Conservation (phyloP, 2,888 invertebrate genomes). For the Omphaloscelis lunosa region DNA sequence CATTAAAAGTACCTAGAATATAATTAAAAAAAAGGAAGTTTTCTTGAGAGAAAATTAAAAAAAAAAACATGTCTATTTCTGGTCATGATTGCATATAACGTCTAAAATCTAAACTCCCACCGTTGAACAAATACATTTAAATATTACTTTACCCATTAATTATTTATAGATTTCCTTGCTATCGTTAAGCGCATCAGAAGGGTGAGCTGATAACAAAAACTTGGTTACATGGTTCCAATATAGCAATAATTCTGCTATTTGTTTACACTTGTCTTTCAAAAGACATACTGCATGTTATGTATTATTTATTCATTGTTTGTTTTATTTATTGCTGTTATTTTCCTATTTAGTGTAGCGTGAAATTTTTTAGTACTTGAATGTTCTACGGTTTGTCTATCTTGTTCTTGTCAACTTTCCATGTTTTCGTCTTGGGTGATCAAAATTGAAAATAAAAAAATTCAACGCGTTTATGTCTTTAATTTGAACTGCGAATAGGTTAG, state of each 20-base stretch:
- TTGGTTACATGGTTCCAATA: conserved; percentile 43
- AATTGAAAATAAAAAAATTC: neutral
- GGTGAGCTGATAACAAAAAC: conserved; percentile 59
- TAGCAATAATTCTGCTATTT: conserved; percentile 63
- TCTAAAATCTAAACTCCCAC: conserved; percentile 22
- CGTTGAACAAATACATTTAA: conserved; percentile 40
- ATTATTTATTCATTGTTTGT: conserved; percentile 67
- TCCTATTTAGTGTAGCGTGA: conserved; percentile 57
- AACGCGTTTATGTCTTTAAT: conserved; percentile 29
- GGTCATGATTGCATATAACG: conserved; percentile 2
- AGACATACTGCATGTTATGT: conserved; percentile 64
- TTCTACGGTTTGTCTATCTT: neutral
- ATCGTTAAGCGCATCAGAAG: conserved; percentile 58
- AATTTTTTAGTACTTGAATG: conserved; percentile 46
- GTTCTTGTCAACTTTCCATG: conserved; percentile 2
- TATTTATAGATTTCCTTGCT: conserved; percentile 59
- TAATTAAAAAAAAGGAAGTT: neutral
- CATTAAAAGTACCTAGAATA: no score
- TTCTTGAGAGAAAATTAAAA: no score
- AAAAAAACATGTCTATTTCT: neutral
- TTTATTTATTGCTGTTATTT: conserved; percentile 59
- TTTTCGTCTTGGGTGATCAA: neutral
- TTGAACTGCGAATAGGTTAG: neutral
- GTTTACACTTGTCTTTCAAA: conserved; percentile 65
- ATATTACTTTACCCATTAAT: conserved; percentile 54